phyloP scores from a whole-genome alignment of 1,140 invertebrate genomes.

The Dryas iulia region DNA sequence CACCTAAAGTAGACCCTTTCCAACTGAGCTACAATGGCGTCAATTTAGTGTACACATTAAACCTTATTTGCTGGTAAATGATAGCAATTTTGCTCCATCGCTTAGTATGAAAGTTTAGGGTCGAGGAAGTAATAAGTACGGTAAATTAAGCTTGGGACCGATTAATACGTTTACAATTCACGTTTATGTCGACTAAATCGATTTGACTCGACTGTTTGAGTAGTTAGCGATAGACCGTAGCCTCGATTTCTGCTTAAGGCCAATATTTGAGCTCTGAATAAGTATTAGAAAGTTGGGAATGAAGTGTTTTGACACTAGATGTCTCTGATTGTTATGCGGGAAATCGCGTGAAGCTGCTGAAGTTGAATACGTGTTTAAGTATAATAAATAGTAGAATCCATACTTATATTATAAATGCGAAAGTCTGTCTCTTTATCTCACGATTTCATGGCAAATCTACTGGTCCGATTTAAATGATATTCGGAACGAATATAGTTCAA shows the following conservation, averaged over 20 bases:
- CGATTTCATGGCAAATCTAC: too few relatives aligned
- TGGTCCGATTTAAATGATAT: too few relatives aligned
- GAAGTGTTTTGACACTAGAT: too few relatives aligned
- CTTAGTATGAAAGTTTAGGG: slow-evolving; percentile 12
- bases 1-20: neutral
- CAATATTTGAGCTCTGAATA: too few relatives aligned
- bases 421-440: too few relatives aligned
- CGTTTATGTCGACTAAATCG: slow-evolving; percentile 7
- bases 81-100: neutral
- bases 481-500: too few relatives aligned
- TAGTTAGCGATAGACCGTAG: neutral
- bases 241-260: neutral
- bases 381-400: too few relatives aligned
- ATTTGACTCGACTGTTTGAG: neutral
- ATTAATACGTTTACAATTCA: neutral
- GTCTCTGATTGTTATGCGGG: too few relatives aligned
- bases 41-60: neutral
- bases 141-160: slow-evolving; percentile 4
- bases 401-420: too few relatives aligned
- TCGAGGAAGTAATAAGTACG: slow-evolving; percentile 1
- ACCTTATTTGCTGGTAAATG: neutral
- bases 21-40: neutral
- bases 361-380: too few relatives aligned
- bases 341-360: too few relatives aligned
- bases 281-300: too few relatives aligned